Percentiles rank a stretch among this genome's conserved stretches.
These are phyloP conservation scores for Drosophila gunungcola DNA, from an alignment of 1,140 invertebrate genomes.

Conservation along the genomic window DNA sequence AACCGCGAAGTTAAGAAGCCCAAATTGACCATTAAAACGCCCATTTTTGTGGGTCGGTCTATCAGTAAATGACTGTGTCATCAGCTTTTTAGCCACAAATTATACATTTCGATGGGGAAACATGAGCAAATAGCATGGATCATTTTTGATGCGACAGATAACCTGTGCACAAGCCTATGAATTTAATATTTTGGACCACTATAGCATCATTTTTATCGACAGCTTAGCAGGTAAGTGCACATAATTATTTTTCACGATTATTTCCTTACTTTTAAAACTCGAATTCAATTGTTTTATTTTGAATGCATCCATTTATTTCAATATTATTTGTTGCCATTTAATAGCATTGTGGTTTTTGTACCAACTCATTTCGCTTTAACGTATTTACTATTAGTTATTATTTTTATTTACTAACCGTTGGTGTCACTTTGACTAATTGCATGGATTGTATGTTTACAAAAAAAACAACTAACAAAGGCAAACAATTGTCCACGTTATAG, in stretches of 20 bases:
- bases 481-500: constrained; percentile 1
- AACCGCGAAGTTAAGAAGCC: background rate
- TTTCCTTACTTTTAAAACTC: background rate
- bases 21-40: constrained; percentile 24
- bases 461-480: background rate
- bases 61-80: constrained; percentile 19
- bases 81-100: constrained; percentile 22
- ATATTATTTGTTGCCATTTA: background rate
- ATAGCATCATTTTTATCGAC: too few relatives aligned
- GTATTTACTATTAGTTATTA: constrained; percentile 6
- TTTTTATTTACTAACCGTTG: constrained; percentile 5
- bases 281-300: background rate
- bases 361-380: background rate
- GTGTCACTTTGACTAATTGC: constrained; percentile 46
- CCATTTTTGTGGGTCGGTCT: background rate
- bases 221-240: too few relatives aligned
- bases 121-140: background rate
- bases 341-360: constrained; percentile 2
- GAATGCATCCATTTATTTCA: constrained; percentile 7
- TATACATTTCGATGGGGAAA: background rate
- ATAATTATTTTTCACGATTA: too few relatives aligned
- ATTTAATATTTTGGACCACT: too few relatives aligned
- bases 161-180: too few relatives aligned
- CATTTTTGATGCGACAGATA: background rate
- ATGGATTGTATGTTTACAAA: constrained; percentile 7